phyloP scores from a whole-genome alignment of 2,797 vertebrate species.

The Anguilla marmorata region DNA sequence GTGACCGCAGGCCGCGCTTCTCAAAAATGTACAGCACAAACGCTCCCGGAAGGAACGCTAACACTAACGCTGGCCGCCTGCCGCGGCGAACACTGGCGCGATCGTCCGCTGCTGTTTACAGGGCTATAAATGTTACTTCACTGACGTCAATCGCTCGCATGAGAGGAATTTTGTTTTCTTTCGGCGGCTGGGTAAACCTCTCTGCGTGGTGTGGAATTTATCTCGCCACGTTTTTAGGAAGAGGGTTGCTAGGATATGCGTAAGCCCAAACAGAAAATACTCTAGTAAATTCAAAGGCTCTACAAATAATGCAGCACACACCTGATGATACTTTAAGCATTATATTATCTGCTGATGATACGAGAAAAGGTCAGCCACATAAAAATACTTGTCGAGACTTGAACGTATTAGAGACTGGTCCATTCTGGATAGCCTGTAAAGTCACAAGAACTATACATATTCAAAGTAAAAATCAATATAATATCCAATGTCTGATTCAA shows the following conservation, averaged over 20 bases:
- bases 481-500: not conserved
- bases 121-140: not conserved
- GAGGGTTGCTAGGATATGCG: not conserved
- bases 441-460: not conserved
- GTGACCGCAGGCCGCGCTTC: not conserved
- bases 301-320: not conserved
- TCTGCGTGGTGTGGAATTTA: constrained; percentile 17
- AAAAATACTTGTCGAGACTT: not conserved
- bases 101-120: not conserved
- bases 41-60: constrained; percentile 4
- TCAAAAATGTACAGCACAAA: constrained; percentile 12
- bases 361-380: not conserved
- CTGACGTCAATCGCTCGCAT: constrained; percentile 35
- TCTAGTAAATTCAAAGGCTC: not conserved
- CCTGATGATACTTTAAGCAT: not conserved
- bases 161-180: constrained; percentile 38
- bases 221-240: constrained; percentile 30
- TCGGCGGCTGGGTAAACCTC: constrained; percentile 29
- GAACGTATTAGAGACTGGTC: not conserved
- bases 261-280: constrained; percentile 8
- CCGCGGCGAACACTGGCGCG: not conserved
- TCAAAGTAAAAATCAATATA: not conserved
- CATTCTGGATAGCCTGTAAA: not conserved
- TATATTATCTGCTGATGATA: not conserved
- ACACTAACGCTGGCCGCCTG: not conserved